Conservation (phyloP, 2,888 invertebrate species). For the Meganola albula region DNA sequence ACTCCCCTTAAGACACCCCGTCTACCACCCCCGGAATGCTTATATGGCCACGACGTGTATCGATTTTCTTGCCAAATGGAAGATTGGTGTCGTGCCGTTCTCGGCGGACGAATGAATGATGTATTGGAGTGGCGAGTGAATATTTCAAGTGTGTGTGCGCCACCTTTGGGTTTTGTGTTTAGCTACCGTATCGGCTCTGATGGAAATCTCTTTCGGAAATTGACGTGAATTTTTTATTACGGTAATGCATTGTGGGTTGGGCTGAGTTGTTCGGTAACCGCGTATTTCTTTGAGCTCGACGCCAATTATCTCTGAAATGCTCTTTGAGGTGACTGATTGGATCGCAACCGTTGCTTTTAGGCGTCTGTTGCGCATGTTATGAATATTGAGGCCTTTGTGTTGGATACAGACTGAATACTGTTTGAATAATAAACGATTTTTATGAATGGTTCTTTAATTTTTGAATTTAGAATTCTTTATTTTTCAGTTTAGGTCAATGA, state of each 20-base stretch:
- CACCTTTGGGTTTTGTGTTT: conserved; percentile 56
- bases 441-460: too few species aligned
- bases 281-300: conserved; percentile 42
- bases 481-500: too few species aligned
- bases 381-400: conserved; percentile 17
- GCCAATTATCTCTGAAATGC: conserved; percentile 59
- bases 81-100: conserved; percentile 76
- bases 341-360: conserved; percentile 44
- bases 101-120: conserved; percentile 75
- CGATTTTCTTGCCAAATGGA: conserved; percentile 78
- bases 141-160: conserved; percentile 62
- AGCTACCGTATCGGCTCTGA: conserved; percentile 62
- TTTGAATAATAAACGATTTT: too few species aligned
- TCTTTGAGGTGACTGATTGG: conserved; percentile 65
- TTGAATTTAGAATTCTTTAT: too few species aligned
- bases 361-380: conserved; percentile 22
- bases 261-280: conserved; percentile 22
- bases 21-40: conserved; percentile 76
- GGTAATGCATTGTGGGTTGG: conserved; percentile 56
- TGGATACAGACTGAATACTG: too few species aligned
- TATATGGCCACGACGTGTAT: conserved; percentile 78
- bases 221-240: conserved; percentile 69
- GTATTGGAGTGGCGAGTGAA: conserved; percentile 71
- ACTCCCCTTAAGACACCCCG: conserved; percentile 76
- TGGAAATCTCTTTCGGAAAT: conserved; percentile 62